phyloP scores from a whole-genome alignment of 2,113 vertebrate species.

The Melanostigma gelatinosum region DNA sequence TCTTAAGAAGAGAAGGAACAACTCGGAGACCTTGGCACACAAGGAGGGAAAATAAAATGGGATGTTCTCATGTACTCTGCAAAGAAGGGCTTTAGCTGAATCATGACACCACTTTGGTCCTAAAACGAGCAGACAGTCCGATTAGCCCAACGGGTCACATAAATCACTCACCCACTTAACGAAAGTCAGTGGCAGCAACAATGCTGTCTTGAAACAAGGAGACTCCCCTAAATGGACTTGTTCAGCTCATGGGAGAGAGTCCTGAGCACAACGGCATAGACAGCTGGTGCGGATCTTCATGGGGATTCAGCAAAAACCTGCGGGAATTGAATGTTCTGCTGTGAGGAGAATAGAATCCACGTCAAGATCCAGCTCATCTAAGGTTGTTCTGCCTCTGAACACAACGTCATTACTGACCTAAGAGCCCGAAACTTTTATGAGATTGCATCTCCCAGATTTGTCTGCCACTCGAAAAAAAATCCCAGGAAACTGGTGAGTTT shows the following conservation, averaged over 20 bases:
- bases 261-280: conserved; percentile 26
- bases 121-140: conserved; percentile 2
- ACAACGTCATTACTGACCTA: neutral
- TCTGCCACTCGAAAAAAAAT: neutral
- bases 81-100: conserved; percentile 25
- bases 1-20: conserved; percentile 1
- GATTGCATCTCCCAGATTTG: neutral
- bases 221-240: conserved; percentile 50
- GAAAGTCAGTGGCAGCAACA: conserved; percentile 36
- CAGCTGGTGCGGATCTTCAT: conserved; percentile 23
- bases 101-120: neutral
- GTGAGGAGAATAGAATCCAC: conserved; percentile 22
- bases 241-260: conserved; percentile 38
- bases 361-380: neutral
- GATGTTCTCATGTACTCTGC: neutral
- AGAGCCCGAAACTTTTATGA: neutral
- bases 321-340: conserved; percentile 13
- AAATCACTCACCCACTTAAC: conserved; percentile 29
- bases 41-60: neutral
- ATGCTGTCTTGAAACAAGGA: conserved; percentile 42
- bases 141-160: neutral
- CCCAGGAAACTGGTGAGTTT: neutral
- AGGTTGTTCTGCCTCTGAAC: conserved; percentile 4
- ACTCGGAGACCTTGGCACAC: neutral
- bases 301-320: conserved; percentile 14